Evolutionary conservation across 2,888 invertebrate genomes (phyloP), one percentile per base, ranked within the genome.

Genomic region (Conops quadrifasciatus): DNA sequence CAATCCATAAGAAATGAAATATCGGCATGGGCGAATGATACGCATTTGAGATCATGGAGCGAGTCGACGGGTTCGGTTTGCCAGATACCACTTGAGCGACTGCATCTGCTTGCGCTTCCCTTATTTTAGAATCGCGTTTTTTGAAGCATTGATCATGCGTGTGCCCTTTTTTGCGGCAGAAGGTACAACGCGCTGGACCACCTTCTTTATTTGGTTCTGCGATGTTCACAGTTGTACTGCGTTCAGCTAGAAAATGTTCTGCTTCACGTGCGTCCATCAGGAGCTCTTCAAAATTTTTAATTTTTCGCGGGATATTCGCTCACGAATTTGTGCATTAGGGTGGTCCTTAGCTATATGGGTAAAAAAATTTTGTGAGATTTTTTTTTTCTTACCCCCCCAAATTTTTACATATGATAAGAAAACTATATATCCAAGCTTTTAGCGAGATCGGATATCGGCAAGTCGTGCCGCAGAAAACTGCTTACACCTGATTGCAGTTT

Each of bases 261-360:
- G 58, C 58, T 24, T 58, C 58, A 16, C 58, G 58, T 5, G 24
- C 58, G 4, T 58, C 28, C 16, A 16, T 7, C 5, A 58, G 28
- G 2, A 58, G 58, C 28, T 58, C 9, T 28, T 58, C 58, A 26
- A 58, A 58, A 7, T 58, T 16, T 26, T 28, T 15, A 58, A 5
- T 15, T 26, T 58, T 2, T 26, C 26, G 7, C 58, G 62, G 1
- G 24, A 51, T 19, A 62, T 24, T 26, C 28, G 45, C 21, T 74
- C 74, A 7, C 72, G 70, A 28, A 74, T 71, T 49, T 72, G 67
- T 5, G 65, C 21, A 19, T 36, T n/a, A n/a, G n/a, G n/a, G n/a
- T n/a, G n/a, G n/a, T n/a, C n/a, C n/a, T n/a, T n/a, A n/a, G n/a
- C n/a, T n/a, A n/a, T n/a, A n/a, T n/a, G n/a, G n/a, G n/a, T n/a